A percentile compares a stretch with the other conserved stretches of the same genome.
Conservation (phyloP, 2,888 invertebrate genomes). For the Baccha elongata region DNA sequence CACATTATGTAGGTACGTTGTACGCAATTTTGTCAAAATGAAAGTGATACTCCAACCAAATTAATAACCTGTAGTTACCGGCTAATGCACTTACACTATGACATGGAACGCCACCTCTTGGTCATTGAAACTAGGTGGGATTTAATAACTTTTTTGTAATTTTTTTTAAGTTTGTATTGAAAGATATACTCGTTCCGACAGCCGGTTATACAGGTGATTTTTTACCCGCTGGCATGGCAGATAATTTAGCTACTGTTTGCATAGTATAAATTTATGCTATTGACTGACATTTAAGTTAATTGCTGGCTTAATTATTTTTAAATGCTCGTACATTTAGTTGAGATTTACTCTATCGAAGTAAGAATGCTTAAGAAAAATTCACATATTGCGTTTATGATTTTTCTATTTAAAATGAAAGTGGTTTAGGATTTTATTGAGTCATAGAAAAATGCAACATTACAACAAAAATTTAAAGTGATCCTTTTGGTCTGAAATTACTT, state of each 20-base stretch:
- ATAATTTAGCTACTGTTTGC: constrained; percentile 11
- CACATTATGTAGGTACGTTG: constrained; percentile 57
- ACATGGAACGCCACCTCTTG: constrained; percentile 56
- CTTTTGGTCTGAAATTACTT: too few species aligned
- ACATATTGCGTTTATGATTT: background rate
- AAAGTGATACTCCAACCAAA: constrained; percentile 59
- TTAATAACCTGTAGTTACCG: constrained; percentile 19
- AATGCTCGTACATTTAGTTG: constrained; percentile 56
- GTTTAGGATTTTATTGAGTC: too few species aligned
- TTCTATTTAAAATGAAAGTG: too few species aligned
- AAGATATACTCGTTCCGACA: constrained; percentile 47
- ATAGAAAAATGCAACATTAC: too few species aligned
- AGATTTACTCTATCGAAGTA: background rate
- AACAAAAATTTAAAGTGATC: too few species aligned
- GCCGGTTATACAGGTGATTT: constrained; percentile 35
- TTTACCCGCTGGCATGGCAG: constrained; percentile 8
- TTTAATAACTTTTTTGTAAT: constrained; percentile 62
- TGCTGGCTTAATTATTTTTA: constrained; percentile 67
- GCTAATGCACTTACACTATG: constrained; percentile 1
- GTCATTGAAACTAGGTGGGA: constrained; percentile 71
- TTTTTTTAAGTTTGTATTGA: too few species aligned
- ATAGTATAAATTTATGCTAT: constrained; percentile 43
- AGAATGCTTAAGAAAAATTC: constrained; percentile 25
- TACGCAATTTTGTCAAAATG: constrained; percentile 43
- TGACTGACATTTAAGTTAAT: constrained; percentile 70